Conservation (phyloP, 1,140 invertebrate species). For the Musca domestica region DNA sequence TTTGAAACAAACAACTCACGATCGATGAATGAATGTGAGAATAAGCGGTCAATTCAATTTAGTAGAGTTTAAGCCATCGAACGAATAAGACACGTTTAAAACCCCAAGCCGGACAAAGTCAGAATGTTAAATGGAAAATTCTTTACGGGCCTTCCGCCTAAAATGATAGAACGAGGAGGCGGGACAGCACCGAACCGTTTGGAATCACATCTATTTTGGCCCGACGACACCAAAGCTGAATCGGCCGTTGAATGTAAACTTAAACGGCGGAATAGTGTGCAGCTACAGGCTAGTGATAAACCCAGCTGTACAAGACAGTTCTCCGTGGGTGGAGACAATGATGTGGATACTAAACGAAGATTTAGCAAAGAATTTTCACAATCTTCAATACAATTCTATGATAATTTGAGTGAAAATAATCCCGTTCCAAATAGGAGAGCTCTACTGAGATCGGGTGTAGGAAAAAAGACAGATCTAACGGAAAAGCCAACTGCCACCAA, state of each 20-base stretch:
- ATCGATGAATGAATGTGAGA: conserved; percentile 4
- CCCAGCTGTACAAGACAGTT: conserved; percentile 8
- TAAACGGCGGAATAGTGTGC: conserved; percentile 40
- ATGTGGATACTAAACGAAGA: conserved; percentile 36
- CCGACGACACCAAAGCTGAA: conserved; percentile 41
- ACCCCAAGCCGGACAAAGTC: not conserved
- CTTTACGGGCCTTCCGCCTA: conserved; percentile 48
- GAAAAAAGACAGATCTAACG: conserved; percentile 31
- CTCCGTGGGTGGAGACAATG: conserved; percentile 10
- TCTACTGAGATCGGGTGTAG: not conserved
- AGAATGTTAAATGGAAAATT: conserved; percentile 50
- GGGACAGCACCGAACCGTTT: conserved; percentile 35
- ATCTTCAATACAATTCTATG: conserved; percentile 49
- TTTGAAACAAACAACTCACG: conserved; percentile 4
- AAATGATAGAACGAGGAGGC: conserved; percentile 42
- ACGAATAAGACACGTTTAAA: not conserved
- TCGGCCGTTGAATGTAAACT: conserved; percentile 39
- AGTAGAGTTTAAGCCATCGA: conserved; percentile 22
- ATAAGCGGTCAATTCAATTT: conserved; percentile 9
- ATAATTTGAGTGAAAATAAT: conserved; percentile 39
- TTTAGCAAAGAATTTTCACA: conserved; percentile 50
- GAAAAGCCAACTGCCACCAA: conserved; percentile 38
- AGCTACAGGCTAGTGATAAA: conserved; percentile 28
- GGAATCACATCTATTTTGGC: conserved; percentile 51
- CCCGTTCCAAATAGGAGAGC: not conserved